Evolutionary conservation across 2,888 invertebrate species (phyloP).

Genomic region (Tinea pellionella): DNA sequence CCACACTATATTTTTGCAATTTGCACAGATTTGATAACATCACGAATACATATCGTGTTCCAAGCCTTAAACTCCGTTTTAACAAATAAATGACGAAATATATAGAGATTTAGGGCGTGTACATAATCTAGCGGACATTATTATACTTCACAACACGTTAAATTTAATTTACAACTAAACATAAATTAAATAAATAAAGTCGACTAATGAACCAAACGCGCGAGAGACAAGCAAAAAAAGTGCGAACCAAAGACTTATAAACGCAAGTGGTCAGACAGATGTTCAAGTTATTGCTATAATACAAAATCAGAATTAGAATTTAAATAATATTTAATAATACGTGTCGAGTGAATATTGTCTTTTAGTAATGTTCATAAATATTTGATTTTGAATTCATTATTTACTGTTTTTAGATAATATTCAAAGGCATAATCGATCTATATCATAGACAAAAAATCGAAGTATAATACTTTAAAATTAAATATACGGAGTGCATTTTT

Average conservation of each 20-base stretch:
- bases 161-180: constrained; percentile 18
- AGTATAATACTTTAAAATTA: background rate
- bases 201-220: background rate
- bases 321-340: background rate
- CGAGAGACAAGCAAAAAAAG: background rate
- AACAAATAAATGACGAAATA: constrained; percentile 17
- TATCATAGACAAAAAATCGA: background rate
- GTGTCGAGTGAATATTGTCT: too few species aligned
- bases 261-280: background rate
- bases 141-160: constrained; percentile 1
- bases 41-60: constrained; percentile 29
- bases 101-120: constrained; percentile 14
- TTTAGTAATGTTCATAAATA: too few species aligned
- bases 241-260: background rate
- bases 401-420: background rate
- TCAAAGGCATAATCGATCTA: background rate
- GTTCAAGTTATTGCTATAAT: background rate
- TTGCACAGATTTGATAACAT: constrained; percentile 44
- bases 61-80: constrained; percentile 15
- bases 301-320: background rate
- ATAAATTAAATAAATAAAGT: background rate
- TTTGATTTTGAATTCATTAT: too few species aligned
- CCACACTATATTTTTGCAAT: constrained; percentile 14
- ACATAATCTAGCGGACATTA: constrained; percentile 14
- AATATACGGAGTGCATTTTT: background rate